These are phyloP conservation scores for Cephus cinctus DNA, from an alignment of 1,140 invertebrate genomes.

Conservation along the genomic window DNA sequence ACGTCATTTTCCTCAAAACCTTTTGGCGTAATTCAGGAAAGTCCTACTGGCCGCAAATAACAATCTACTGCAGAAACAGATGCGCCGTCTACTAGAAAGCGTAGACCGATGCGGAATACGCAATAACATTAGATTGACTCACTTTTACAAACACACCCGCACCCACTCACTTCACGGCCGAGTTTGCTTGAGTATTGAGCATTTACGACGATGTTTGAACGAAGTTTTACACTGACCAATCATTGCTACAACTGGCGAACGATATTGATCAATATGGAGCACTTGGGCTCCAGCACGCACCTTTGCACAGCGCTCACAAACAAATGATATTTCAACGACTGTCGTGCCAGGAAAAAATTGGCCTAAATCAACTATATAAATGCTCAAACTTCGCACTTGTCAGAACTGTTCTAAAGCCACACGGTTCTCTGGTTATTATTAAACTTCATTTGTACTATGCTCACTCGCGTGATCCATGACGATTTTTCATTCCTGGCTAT, in stretches of 20 bases:
- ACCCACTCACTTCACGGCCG: conserved; percentile 19
- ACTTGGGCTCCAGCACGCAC: background rate
- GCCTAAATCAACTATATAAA: background rate
- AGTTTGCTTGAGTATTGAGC: conserved; percentile 2
- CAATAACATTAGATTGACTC: conserved; percentile 14
- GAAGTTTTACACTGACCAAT: conserved; percentile 14
- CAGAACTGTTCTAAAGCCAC: too few species aligned
- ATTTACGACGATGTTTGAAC: conserved; percentile 13
- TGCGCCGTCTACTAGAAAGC: conserved; percentile 22
- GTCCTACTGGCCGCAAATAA: too few species aligned
- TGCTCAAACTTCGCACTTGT: too few species aligned
- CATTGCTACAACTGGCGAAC: conserved; percentile 12
- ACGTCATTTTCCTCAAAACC: too few species aligned
- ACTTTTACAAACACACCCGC: too few species aligned
- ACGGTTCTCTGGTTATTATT: too few species aligned
- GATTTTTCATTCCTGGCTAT: too few species aligned
- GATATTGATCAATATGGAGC: conserved; percentile 19
- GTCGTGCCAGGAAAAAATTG: background rate
- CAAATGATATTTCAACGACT: background rate
- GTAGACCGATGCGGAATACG: conserved; percentile 14
- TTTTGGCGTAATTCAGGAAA: too few species aligned
- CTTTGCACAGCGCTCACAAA: background rate
- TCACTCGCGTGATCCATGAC: too few species aligned
- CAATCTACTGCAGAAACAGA: conserved; percentile 8
- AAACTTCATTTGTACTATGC: too few species aligned